Conservation (phyloP, 2,113 vertebrate species). For the Boleophthalmus pectinirostris region DNA sequence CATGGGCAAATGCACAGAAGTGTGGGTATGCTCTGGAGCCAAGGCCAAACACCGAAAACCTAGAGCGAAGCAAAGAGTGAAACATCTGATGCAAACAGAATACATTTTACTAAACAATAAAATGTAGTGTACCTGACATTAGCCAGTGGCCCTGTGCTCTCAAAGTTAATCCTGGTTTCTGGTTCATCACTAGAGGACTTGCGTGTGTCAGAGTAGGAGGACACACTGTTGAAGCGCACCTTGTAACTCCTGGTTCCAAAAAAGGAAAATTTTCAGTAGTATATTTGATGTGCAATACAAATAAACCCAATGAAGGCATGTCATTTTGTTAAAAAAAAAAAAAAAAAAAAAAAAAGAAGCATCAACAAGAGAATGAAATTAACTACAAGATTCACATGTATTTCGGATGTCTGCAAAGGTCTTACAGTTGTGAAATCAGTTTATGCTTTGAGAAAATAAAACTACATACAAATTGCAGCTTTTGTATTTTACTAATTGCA, state of each 20-base stretch:
- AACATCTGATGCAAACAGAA: slow-evolving; percentile 10
- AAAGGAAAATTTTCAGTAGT: neutral
- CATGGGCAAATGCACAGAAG: slow-evolving; percentile 98
- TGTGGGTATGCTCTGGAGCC: slow-evolving; percentile 96
- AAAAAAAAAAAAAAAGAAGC: too few relatives aligned
- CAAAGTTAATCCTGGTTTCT: slow-evolving; percentile 88
- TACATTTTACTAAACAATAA: neutral
- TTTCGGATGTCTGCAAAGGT: too few relatives aligned
- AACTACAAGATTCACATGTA: too few relatives aligned
- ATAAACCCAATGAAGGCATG: too few relatives aligned
- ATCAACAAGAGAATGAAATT: too few relatives aligned
- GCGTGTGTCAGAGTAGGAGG: slow-evolving; percentile 89
- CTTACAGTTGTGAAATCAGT: too few relatives aligned
- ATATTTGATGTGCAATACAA: too few relatives aligned
- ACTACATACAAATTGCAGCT: too few relatives aligned
- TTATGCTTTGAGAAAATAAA: too few relatives aligned
- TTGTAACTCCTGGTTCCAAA: slow-evolving; percentile 91
- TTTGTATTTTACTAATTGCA: too few relatives aligned
- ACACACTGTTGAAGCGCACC: slow-evolving; percentile 97
- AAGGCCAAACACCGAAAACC: slow-evolving; percentile 96
- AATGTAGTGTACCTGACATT: slow-evolving; percentile 87
- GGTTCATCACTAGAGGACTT: slow-evolving; percentile 91
- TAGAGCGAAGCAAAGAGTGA: slow-evolving; percentile 50
- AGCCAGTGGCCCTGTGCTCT: slow-evolving; percentile 92
- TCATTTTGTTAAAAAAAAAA: too few relatives aligned